Evolutionary conservation across 30 jellyfish, hydroid and myxozoan genomes (phyloP), one percentile per base, ranked within the genome.

Genomic region (Euphysa ruthae): DNA sequence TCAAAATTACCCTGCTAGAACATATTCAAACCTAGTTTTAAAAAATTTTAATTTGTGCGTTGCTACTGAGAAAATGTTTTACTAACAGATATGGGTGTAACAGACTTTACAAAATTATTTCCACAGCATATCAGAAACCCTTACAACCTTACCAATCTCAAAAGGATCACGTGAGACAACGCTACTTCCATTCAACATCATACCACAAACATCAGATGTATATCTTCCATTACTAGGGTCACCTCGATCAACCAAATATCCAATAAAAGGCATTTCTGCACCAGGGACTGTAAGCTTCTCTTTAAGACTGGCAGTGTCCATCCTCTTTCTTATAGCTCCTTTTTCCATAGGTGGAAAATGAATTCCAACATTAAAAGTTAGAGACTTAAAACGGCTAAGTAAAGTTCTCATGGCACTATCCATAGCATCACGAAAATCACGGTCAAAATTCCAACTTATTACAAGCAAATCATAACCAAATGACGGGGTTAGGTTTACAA

Each of bases 81-180:
- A n/a, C n/a, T n/a, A n/a, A n/a, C n/a, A n/a, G n/a, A n/a, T n/a
- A n/a, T n/a, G n/a, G n/a, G n/a, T n/a, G n/a, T n/a, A n/a, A n/a
- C n/a, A n/a, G n/a, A n/a, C n/a, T n/a, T n/a, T n/a, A n/a, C n/a
- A n/a, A n/a, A n/a, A n/a, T 34, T 44, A 68, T 16, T 68, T 52
- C 80, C 74, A 68, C 16, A 68, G 24, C 22, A 68, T 20, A 50
- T 68, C 80, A 3, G 80, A 73, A 12, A 68, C 34, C 34, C 32
- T 57, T 32, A 68, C 31, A 16, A 49, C 50, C 29, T 49, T n/a
- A 16, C 73, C 80, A 6, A 26, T 49, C 26, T 44, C 75, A 27
- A 68, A 68, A 26, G 80, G 80, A 50, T 68, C 80, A 43, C 74
- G 74, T 28, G 80, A 44, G 30, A 68, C 80, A 68, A 68, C 49